phyloP scores from a whole-genome alignment of 1,140 invertebrate species.

The Meloidogyne hapla region DNA sequence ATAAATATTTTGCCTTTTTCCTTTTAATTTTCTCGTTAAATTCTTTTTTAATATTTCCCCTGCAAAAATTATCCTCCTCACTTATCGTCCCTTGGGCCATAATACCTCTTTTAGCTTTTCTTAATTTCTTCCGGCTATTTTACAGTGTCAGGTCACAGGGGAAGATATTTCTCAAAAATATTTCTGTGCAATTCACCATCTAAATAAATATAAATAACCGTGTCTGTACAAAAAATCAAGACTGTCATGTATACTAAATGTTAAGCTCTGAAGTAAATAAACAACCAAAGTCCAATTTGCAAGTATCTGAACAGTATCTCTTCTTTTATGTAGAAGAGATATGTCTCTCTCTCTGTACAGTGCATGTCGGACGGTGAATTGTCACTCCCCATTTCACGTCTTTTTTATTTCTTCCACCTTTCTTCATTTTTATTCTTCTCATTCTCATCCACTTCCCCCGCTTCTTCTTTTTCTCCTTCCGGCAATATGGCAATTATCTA shows the following conservation, averaged over 20 bases:
- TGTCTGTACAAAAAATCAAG: too few species aligned
- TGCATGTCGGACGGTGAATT: conserved; percentile 7
- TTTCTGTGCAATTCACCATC: too few species aligned
- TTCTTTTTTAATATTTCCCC: neutral
- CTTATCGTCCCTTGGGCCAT: neutral
- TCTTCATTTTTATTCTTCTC: conserved; percentile 1
- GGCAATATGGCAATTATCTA: neutral
- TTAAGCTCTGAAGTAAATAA: too few species aligned
- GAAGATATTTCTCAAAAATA: too few species aligned
- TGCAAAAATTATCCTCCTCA: neutral
- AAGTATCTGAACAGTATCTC: too few species aligned
- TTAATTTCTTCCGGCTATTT: neutral
- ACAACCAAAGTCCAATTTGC: too few species aligned
- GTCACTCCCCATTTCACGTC: neutral
- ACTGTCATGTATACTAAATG: too few species aligned
- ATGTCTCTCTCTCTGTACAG: too few species aligned
- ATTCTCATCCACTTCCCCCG: neutral
- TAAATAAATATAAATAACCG: too few species aligned
- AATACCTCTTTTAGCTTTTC: neutral
- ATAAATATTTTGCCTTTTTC: neutral
- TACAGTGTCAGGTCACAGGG: neutral
- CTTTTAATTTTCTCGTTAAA: neutral
- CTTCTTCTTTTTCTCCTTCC: neutral
- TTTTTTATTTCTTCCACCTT: neutral
- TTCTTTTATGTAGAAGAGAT: too few species aligned